These are phyloP conservation scores for Schrankia costaestrigalis DNA, from an alignment of 2,888 invertebrate species.

Conservation along the genomic window DNA sequence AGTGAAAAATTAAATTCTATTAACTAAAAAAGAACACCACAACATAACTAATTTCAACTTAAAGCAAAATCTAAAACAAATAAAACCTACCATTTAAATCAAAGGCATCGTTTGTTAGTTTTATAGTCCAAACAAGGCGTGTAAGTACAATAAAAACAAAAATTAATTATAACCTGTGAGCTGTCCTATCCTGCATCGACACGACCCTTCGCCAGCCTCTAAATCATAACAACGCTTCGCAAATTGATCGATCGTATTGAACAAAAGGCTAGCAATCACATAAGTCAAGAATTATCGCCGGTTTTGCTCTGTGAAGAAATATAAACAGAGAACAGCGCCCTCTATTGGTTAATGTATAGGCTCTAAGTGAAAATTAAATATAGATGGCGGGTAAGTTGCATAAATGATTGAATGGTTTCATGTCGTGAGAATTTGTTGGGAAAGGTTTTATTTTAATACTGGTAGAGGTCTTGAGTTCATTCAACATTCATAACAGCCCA, in stretches of 20 bases:
- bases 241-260: conserved; percentile 47
- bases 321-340: conserved; percentile 27
- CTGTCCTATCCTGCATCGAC: conserved; percentile 53
- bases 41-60: too few relatives aligned
- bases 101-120: conserved; percentile 28
- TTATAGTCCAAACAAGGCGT: conserved; percentile 25
- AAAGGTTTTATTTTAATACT: too few relatives aligned
- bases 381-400: too few relatives aligned
- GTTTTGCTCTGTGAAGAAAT: conserved; percentile 11
- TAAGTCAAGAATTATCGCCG: conserved; percentile 29
- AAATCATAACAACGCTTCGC: conserved; percentile 52
- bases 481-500: too few relatives aligned
- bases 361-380: background rate
- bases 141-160: conserved; percentile 36
- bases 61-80: background rate
- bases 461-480: too few relatives aligned
- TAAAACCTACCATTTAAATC: conserved; percentile 17
- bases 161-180: conserved; percentile 40
- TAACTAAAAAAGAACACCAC: too few relatives aligned
- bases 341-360: conserved; percentile 16
- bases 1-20: too few relatives aligned
- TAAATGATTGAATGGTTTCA: too few relatives aligned
- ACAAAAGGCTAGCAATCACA: conserved; percentile 35
- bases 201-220: conserved; percentile 65
- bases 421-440: too few relatives aligned